phyloP scores from a whole-genome alignment of 2,888 invertebrate species.

The Ditula angustiorana region DNA sequence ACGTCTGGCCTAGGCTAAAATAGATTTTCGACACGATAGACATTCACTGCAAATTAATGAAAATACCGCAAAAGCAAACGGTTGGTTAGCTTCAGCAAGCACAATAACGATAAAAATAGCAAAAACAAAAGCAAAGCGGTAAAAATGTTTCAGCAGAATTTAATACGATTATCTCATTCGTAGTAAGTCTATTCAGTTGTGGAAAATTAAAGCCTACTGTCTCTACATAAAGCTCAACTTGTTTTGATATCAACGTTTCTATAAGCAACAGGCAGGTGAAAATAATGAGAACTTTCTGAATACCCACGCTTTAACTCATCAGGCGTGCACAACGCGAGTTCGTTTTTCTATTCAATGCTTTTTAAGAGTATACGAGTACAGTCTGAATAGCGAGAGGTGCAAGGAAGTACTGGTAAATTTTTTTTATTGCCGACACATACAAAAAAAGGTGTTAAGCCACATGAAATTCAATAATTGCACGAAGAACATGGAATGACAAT shows the following conservation, averaged over 20 bases:
- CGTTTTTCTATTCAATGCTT: slow-evolving; percentile 2
- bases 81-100: slow-evolving; percentile 11
- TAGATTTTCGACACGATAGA: no score
- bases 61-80: not conserved
- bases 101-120: slow-evolving; percentile 25
- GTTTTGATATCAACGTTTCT: not conserved
- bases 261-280: slow-evolving; percentile 55
- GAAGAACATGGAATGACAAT: no score
- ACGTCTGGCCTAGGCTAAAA: no score
- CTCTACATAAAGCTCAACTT: not conserved
- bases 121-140: slow-evolving; percentile 16
- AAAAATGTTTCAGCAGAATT: slow-evolving; percentile 22
- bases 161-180: slow-evolving; percentile 16
- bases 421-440: no score
- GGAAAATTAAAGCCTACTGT: not conserved
- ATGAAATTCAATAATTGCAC: no score
- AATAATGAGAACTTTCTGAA: slow-evolving; percentile 45
- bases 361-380: not conserved
- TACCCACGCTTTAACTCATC: slow-evolving; percentile 17
- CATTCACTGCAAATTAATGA: not conserved
- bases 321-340: slow-evolving; percentile 1
- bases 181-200: not conserved
- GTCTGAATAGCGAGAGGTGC: not conserved
- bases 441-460: no score
- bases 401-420: no score